Percentiles rank a stretch among this genome's conserved stretches.
phyloP scores from a whole-genome alignment of 2,113 vertebrate species.

The Alexandromys fortis region DNA sequence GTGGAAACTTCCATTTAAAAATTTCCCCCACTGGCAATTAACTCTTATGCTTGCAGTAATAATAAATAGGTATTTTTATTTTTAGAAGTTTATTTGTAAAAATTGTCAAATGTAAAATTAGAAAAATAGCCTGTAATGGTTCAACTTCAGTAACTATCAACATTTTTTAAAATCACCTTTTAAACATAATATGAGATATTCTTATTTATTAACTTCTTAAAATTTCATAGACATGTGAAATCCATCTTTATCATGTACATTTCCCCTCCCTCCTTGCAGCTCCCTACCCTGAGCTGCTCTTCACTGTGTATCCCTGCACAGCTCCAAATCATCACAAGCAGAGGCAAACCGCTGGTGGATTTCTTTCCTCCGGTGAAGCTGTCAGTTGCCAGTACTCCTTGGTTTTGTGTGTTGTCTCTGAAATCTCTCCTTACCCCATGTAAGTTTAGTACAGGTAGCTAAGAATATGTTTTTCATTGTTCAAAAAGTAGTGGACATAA shows the following conservation, averaged over 20 bases:
- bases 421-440: not conserved
- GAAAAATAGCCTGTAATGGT: not conserved
- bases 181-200: not conserved
- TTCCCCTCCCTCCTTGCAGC: not conserved
- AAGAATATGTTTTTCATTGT: conserved; percentile 7
- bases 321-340: not conserved
- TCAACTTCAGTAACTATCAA: not conserved
- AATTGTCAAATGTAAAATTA: not conserved
- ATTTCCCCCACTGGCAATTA: not conserved
- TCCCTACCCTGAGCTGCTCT: not conserved
- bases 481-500: not conserved
- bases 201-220: not conserved
- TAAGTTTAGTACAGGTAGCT: not conserved
- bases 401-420: not conserved
- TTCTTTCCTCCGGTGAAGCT: no score
- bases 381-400: not conserved
- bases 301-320: not conserved
- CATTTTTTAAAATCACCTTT: not conserved
- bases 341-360: no score
- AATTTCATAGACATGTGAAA: not conserved
- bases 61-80: not conserved
- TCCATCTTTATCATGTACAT: not conserved
- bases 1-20: not conserved
- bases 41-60: not conserved
- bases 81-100: not conserved